phyloP scores from a whole-genome alignment of 30 jellyfish, hydroid and myxozoan species.

The Clytia hemisphaerica region DNA sequence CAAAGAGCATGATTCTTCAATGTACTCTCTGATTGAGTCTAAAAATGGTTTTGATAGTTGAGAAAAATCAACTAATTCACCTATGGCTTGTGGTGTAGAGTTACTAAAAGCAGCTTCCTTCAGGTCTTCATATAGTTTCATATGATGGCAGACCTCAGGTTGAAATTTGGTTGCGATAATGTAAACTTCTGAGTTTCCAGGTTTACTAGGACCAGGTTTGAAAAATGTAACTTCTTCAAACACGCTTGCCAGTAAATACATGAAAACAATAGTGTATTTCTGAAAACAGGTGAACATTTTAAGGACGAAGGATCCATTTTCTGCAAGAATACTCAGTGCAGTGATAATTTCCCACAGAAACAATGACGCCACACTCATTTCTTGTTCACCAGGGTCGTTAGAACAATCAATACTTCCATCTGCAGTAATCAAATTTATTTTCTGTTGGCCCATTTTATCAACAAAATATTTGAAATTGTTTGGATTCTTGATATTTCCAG shows the following conservation, averaged over 20 bases:
- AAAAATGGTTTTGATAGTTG: constrained; percentile 36
- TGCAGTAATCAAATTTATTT: constrained; percentile 84
- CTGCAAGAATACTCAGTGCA: constrained; percentile 45
- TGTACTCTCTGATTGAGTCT: constrained; percentile 28
- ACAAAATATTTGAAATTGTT: constrained; percentile 16
- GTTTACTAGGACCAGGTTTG: constrained; percentile 95
- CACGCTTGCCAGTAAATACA: constrained; percentile 43
- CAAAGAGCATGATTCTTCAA: constrained; percentile 36
- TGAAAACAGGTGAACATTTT: constrained; percentile 81
- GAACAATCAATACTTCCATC: constrained; percentile 98
- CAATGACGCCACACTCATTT: constrained; percentile 53
- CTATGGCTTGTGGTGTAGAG: constrained; percentile 18
- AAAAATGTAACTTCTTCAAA: constrained; percentile 53
- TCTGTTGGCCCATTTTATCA: no score
- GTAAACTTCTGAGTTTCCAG: constrained; percentile 96
- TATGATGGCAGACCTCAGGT: constrained; percentile 22
- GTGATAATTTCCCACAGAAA: constrained; percentile 76
- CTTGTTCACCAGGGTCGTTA: constrained; percentile 86
- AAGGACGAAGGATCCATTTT: constrained; percentile 51
- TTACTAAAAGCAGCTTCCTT: constrained; percentile 20
- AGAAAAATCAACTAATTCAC: constrained; percentile 26
- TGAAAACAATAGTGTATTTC: constrained; percentile 53
- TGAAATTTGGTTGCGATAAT: constrained; percentile 51
- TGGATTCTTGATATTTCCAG: constrained; percentile 60
- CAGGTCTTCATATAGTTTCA: neutral